phyloP scores from a whole-genome alignment of 2,797 vertebrate species.

The Xenopus petersii region DNA sequence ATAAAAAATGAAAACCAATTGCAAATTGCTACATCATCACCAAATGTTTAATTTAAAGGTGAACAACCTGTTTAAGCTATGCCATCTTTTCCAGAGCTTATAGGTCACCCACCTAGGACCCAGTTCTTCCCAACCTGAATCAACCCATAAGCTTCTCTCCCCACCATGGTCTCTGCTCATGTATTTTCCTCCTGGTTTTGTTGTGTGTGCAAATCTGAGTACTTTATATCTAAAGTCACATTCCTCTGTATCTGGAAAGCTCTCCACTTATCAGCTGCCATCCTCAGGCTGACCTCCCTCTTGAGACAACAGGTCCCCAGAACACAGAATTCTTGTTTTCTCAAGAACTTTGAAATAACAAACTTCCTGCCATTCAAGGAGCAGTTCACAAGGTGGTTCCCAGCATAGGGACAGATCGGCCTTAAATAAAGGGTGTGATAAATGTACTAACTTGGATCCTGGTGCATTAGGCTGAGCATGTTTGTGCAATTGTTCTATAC shows the following conservation, averaged over 20 bases:
- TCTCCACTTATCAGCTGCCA: conserved; percentile 11
- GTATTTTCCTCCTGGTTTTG: not conserved
- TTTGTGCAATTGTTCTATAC: not conserved
- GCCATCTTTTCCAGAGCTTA: too few species aligned
- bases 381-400: conserved; percentile 16
- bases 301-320: conserved; percentile 11
- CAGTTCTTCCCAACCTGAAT: too few species aligned
- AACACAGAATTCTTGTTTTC: conserved; percentile 7
- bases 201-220: not conserved
- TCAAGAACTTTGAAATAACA: conserved; percentile 2
- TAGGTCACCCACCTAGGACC: too few species aligned
- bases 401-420: conserved; percentile 9
- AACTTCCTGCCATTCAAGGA: conserved; percentile 40
- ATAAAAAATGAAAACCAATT: too few species aligned
- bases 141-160: too few species aligned
- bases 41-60: too few species aligned
- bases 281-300: not conserved
- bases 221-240: not conserved
- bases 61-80: too few species aligned
- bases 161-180: not conserved
- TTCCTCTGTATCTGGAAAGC: conserved; percentile 1
- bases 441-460: not conserved
- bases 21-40: too few species aligned
- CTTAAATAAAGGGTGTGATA: not conserved
- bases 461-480: not conserved